phyloP scores from a whole-genome alignment of 2,888 invertebrate genomes.

The Myopa tessellatipennis region DNA sequence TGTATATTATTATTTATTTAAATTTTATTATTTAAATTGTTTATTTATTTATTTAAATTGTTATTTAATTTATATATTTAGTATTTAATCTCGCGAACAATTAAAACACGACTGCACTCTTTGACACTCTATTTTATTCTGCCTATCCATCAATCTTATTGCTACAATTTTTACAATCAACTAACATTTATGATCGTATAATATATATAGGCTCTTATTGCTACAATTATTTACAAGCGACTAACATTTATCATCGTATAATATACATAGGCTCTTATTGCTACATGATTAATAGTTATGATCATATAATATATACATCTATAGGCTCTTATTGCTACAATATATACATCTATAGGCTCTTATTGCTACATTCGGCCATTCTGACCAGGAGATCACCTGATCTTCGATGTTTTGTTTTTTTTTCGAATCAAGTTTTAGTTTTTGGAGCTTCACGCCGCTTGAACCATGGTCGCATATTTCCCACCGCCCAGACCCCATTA shows the following conservation, averaged over 20 bases:
- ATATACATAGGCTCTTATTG: slow-evolving; percentile 6
- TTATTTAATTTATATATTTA: too few relatives aligned
- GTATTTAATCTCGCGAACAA: too few relatives aligned
- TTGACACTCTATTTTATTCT: too few relatives aligned
- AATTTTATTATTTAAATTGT: too few relatives aligned
- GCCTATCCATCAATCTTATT: too few relatives aligned
- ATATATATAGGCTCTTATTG: not conserved
- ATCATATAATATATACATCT: not conserved
- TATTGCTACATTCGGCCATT: slow-evolving; percentile 24
- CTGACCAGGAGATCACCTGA: slow-evolving; percentile 31
- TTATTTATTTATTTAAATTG: too few relatives aligned
- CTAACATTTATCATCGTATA: too few relatives aligned
- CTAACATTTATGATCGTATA: too few relatives aligned
- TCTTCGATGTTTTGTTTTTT: not conserved
- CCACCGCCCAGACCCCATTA: slow-evolving; percentile 39
- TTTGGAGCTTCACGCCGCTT: not conserved
- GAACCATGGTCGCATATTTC: slow-evolving; percentile 42
- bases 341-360: slow-evolving; percentile 2
- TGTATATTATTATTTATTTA: too few relatives aligned
- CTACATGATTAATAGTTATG: not conserved
- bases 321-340: not conserved
- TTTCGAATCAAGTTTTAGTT: not conserved
- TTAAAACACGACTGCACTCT: too few relatives aligned
- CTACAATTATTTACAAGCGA: not conserved
- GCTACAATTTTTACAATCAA: too few relatives aligned